phyloP scores from a whole-genome alignment of 2,113 vertebrate genomes.

The Orcinus orca region DNA sequence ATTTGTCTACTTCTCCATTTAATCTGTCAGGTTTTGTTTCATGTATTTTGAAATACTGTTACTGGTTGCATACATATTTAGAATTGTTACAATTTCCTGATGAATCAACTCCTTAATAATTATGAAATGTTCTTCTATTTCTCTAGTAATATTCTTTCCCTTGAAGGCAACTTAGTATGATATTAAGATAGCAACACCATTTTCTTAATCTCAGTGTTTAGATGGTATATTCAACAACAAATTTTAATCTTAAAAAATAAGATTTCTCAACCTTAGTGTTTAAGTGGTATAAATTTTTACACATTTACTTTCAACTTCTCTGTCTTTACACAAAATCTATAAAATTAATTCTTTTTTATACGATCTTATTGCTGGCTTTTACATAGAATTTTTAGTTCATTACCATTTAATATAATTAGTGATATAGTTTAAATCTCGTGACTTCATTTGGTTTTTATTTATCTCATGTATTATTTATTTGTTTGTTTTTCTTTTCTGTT shows the following conservation, averaged over 20 bases:
- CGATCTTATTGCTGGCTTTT: background rate
- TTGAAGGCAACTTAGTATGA: background rate
- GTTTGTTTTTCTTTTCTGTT: background rate
- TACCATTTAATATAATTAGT: background rate
- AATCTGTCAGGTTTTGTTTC: background rate
- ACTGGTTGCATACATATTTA: background rate
- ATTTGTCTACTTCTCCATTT: background rate
- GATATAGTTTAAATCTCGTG: background rate
- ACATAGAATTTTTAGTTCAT: background rate
- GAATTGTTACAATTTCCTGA: background rate
- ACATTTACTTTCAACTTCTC: background rate
- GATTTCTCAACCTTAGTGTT: background rate
- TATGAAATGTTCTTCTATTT: conserved; percentile 3
- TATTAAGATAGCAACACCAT: background rate
- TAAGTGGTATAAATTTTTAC: background rate
- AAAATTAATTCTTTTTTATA: background rate
- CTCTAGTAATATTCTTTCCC: background rate
- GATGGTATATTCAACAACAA: background rate
- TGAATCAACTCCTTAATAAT: background rate
- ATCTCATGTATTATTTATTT: background rate
- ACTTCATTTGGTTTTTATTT: background rate
- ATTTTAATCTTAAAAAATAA: background rate
- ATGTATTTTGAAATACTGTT: background rate
- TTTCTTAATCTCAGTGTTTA: background rate
- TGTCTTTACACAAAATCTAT: background rate